phyloP scores from a whole-genome alignment of 2,888 invertebrate species.

The Adineta ricciae region DNA sequence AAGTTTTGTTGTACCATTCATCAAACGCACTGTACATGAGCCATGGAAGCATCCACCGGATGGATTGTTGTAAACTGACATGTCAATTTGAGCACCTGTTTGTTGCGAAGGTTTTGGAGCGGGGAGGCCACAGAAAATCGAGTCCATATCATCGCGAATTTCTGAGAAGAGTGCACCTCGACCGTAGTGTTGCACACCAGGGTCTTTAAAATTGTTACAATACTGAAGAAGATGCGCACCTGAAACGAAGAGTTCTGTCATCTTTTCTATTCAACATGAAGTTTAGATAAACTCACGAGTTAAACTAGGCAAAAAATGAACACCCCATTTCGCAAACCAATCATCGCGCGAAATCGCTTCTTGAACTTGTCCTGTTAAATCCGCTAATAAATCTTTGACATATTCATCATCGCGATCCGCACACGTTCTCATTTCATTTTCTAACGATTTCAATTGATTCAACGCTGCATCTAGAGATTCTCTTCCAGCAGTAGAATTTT shows the following conservation, averaged over 20 bases:
- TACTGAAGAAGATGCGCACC: not conserved
- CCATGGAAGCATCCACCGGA: not conserved
- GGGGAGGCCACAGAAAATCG: not conserved
- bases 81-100: not conserved
- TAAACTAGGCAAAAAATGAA: not conserved
- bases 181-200: slow-evolving; percentile 12
- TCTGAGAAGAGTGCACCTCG: not conserved
- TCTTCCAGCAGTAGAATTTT: not conserved
- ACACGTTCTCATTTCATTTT: not conserved
- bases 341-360: not conserved
- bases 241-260: not conserved
- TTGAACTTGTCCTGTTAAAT: slow-evolving; percentile 11
- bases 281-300: not conserved
- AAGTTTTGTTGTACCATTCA: not conserved
- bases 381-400: not conserved
- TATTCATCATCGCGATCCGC: not conserved
- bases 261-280: not conserved
- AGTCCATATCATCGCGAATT: not conserved
- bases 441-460: not conserved
- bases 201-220: slow-evolving; percentile 21
- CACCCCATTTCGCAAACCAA: slow-evolving; percentile 1
- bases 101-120: slow-evolving; percentile 3
- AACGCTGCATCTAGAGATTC: not conserved
- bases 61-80: not conserved
- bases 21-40: not conserved